A percentile compares a stretch with the other conserved stretches of the same genome.
phyloP scores from a whole-genome alignment of 1,140 invertebrate genomes.

The Drosophila elegans region DNA sequence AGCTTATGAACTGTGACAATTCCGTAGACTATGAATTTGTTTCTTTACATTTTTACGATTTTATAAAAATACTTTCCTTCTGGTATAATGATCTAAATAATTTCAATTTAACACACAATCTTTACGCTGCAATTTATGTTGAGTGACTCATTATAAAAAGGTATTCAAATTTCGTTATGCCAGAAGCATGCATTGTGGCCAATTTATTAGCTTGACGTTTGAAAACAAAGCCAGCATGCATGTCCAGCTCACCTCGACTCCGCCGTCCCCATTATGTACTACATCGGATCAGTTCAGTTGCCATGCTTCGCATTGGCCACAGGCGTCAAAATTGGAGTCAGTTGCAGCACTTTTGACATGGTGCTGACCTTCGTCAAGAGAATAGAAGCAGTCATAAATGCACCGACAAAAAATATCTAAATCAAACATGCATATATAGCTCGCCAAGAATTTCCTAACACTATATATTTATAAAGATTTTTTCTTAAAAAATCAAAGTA shows the following conservation, averaged over 20 bases:
- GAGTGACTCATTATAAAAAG: constrained; percentile 39
- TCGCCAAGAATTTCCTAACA: not conserved
- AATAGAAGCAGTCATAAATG: constrained; percentile 54
- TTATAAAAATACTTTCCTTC: not conserved
- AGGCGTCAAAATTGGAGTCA: constrained; percentile 43
- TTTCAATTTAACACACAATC: not conserved
- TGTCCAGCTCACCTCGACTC: constrained; percentile 28
- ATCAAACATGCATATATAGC: no score
- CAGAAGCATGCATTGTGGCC: constrained; percentile 26
- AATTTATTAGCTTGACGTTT: constrained; percentile 46
- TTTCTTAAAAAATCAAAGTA: not conserved
- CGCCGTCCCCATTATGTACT: constrained; percentile 9
- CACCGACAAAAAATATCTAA: constrained; percentile 8
- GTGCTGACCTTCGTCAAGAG: constrained; percentile 69
- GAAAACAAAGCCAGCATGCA: constrained; percentile 54
- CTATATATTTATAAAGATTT: no score
- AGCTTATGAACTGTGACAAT: not conserved
- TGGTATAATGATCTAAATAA: not conserved
- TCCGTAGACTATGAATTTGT: no score
- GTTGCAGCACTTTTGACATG: constrained; percentile 48
- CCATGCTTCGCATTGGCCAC: constrained; percentile 51
- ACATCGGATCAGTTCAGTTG: constrained; percentile 36
- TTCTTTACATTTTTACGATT: not conserved
- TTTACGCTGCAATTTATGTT: not conserved
- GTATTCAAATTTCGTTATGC: constrained; percentile 46